Evolutionary conservation across 2,113 vertebrate species (phyloP).

Genomic region (Bubo blakistoni): DNA sequence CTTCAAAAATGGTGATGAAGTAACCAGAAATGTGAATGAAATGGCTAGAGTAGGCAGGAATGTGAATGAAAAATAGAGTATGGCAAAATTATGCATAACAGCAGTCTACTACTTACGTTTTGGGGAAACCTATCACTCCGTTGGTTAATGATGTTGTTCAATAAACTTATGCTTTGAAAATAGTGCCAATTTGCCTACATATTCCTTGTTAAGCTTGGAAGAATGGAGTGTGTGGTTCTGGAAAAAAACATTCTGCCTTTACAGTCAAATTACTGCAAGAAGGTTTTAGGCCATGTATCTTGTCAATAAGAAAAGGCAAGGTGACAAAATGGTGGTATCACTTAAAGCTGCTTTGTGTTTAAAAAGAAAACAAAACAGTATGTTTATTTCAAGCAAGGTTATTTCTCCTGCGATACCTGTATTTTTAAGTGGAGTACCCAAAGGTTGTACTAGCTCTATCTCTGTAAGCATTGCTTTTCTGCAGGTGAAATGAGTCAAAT

Average conservation of each 20-base stretch:
- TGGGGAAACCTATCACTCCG: background rate
- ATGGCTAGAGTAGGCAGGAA: too few species aligned
- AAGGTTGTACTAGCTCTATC: background rate
- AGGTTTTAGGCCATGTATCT: background rate
- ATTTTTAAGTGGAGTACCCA: background rate
- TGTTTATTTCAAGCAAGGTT: background rate
- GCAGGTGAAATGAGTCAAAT: background rate
- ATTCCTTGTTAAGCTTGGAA: background rate
- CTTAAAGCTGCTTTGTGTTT: background rate
- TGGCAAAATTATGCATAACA: background rate
- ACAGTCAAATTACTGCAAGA: background rate
- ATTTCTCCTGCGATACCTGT: background rate
- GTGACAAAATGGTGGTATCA: background rate
- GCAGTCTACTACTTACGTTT: background rate
- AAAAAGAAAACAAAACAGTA: background rate
- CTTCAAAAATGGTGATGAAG: background rate
- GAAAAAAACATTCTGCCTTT: background rate
- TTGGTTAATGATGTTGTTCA: background rate
- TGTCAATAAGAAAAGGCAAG: background rate
- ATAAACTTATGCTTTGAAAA: background rate
- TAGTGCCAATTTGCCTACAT: background rate
- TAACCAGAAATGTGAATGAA: background rate
- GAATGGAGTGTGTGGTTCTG: background rate
- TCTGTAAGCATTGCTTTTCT: background rate
- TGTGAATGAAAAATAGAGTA: background rate